These are phyloP conservation scores for Neomonachus schauinslandi DNA, from an alignment of 2,113 vertebrate genomes.

Conservation along the genomic window DNA sequence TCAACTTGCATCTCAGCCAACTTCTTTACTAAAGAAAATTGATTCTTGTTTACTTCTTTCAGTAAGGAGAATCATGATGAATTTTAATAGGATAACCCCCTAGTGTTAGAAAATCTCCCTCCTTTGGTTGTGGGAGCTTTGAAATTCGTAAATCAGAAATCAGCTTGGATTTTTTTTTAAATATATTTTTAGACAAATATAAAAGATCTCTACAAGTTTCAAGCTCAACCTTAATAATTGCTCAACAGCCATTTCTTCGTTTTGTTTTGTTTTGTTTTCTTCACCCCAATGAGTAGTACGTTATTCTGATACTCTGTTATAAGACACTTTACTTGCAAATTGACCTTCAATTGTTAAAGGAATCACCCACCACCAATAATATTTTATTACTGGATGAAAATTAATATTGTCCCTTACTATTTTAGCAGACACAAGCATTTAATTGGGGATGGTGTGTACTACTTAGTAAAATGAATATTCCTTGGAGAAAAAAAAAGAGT, in stretches of 20 bases:
- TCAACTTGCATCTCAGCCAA: constrained; percentile 74
- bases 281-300: constrained; percentile 60
- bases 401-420: constrained; percentile 78
- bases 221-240: constrained; percentile 71
- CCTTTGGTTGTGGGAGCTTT: constrained; percentile 77
- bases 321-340: constrained; percentile 72
- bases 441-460: constrained; percentile 64
- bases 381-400: constrained; percentile 79
- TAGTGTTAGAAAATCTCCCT: constrained; percentile 80
- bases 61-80: constrained; percentile 72
- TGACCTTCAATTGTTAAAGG: constrained; percentile 75
- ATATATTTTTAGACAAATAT: constrained; percentile 54
- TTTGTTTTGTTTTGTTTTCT: constrained; percentile 24
- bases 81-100: constrained; percentile 83
- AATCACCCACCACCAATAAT: constrained; percentile 64
- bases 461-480: constrained; percentile 71
- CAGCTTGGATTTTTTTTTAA: constrained; percentile 31
- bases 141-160: constrained; percentile 82
- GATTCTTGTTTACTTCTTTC: constrained; percentile 83
- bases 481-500: constrained; percentile 72
- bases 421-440: constrained; percentile 63
- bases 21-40: constrained; percentile 80
- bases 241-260: constrained; percentile 20
- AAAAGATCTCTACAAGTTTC: constrained; percentile 70
- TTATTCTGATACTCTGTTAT: constrained; percentile 59